Evolutionary conservation across 2,888 invertebrate genomes (phyloP).

Genomic region (Andrena praecox): DNA sequence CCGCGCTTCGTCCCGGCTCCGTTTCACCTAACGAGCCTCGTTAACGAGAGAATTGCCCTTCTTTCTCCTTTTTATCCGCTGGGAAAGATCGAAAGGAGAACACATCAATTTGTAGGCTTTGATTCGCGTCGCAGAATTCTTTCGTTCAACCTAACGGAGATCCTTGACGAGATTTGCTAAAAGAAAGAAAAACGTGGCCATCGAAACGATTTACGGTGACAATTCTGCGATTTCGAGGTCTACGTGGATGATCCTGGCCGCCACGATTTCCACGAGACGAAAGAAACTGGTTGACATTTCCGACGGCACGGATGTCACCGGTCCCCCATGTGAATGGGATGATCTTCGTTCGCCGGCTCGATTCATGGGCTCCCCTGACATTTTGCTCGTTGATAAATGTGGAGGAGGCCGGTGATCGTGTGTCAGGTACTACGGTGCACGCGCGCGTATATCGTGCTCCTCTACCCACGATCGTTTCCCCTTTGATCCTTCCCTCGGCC

Average conservation of each 20-base stretch:
- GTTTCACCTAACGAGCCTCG: conserved; percentile 47
- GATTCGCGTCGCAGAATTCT: conserved; percentile 3
- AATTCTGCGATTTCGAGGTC: not conserved
- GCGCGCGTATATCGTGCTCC: conserved; percentile 49
- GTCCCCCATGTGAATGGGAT: conserved; percentile 64
- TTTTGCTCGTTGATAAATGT: conserved; percentile 69
- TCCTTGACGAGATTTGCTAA: not conserved
- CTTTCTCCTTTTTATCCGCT: conserved; percentile 36
- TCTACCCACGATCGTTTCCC: conserved; percentile 62
- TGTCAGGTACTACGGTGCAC: conserved; percentile 50
- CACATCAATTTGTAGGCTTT: conserved; percentile 30
- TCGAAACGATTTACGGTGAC: not conserved
- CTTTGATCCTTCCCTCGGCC: conserved; percentile 50
- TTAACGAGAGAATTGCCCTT: conserved; percentile 47
- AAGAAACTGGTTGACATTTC: conserved; percentile 37
- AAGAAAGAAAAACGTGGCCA: too few relatives aligned
- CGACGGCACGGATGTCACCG: conserved; percentile 28
- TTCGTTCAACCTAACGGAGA: conserved; percentile 21
- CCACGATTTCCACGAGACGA: not conserved
- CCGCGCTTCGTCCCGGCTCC: conserved; percentile 47
- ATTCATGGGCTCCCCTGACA: conserved; percentile 72
- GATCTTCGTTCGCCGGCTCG: conserved; percentile 62
- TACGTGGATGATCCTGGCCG: too few relatives aligned
- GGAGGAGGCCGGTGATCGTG: conserved; percentile 64
- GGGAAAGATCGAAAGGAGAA: conserved; percentile 38